Evolutionary conservation across 2,888 invertebrate genomes (phyloP).

Genomic region (Tiphia femorata): DNA sequence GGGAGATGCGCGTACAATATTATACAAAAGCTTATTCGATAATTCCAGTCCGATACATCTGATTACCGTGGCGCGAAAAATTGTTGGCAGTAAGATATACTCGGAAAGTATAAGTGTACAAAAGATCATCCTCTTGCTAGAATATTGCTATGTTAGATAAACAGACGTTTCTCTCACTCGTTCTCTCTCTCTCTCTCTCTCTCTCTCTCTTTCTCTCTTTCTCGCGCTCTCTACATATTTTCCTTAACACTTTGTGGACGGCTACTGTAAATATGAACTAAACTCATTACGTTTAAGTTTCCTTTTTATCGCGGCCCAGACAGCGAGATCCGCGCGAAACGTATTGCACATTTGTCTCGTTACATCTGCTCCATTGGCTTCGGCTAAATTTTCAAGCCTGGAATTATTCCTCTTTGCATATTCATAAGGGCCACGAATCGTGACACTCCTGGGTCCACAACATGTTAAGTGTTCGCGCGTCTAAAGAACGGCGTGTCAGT

Average conservation of each 20-base stretch:
- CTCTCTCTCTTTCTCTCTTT: too few relatives aligned
- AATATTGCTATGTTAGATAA: slow-evolving; percentile 38
- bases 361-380: too few relatives aligned
- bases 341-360: too few relatives aligned
- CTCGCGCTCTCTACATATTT: slow-evolving; percentile 13
- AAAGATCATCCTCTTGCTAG: slow-evolving; percentile 31
- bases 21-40: slow-evolving; percentile 44
- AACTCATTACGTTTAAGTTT: too few relatives aligned
- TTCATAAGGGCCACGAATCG: too few relatives aligned
- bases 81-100: slow-evolving; percentile 34
- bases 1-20: slow-evolving; percentile 28
- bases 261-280: too few relatives aligned
- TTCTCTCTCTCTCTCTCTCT: too few relatives aligned
- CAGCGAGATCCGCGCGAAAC: too few relatives aligned
- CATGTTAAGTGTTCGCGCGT: slow-evolving; percentile 19
- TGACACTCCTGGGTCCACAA: slow-evolving; percentile 20
- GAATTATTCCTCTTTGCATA: too few relatives aligned
- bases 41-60: slow-evolving; percentile 24
- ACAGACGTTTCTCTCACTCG: too few relatives aligned
- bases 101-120: slow-evolving; percentile 40
- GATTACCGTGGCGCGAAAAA: slow-evolving; percentile 22
- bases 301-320: too few relatives aligned
- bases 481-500: slow-evolving; percentile 14
- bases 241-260: slow-evolving; percentile 23
- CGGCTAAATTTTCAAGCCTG: too few relatives aligned